Percentiles rank a stretch among this genome's conserved stretches.
These are phyloP conservation scores for Gambelia wislizenii DNA, from an alignment of 2,797 vertebrate species.

Conservation along the genomic window DNA sequence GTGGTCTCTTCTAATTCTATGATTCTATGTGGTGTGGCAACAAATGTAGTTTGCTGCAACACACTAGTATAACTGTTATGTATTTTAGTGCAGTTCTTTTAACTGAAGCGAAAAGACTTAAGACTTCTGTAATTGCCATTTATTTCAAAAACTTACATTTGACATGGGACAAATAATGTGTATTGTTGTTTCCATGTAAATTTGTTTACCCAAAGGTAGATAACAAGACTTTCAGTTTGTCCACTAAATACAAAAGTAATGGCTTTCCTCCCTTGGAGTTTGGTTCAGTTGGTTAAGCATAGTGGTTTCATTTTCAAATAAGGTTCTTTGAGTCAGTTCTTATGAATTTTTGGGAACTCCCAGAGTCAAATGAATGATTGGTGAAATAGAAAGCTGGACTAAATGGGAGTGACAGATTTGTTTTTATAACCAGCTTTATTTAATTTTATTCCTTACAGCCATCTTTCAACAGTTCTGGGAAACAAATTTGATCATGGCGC, in stretches of 20 bases:
- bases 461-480: slow-evolving; percentile 92
- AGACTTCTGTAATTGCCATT: not conserved
- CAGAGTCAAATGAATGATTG: not conserved
- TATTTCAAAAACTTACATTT: not conserved
- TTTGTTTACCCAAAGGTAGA: not conserved
- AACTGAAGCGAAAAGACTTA: not conserved
- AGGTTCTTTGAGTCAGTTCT: not conserved
- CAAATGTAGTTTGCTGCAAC: not conserved
- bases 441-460: slow-evolving; percentile 73
- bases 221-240: not conserved
- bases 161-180: not conserved
- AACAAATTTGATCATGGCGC: slow-evolving; percentile 98
- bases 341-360: not conserved
- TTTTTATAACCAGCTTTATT: slow-evolving; percentile 22
- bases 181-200: not conserved
- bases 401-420: not conserved
- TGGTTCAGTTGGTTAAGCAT: not conserved
- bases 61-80: not conserved
- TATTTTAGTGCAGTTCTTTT: not conserved
- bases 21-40: not conserved
- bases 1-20: no score
- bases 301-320: not conserved
- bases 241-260: not conserved
- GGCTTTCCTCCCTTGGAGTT: not conserved
- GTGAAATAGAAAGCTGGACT: not conserved